Evolutionary conservation across 2,113 vertebrate genomes (phyloP).

Genomic region (Platichthys flesus): DNA sequence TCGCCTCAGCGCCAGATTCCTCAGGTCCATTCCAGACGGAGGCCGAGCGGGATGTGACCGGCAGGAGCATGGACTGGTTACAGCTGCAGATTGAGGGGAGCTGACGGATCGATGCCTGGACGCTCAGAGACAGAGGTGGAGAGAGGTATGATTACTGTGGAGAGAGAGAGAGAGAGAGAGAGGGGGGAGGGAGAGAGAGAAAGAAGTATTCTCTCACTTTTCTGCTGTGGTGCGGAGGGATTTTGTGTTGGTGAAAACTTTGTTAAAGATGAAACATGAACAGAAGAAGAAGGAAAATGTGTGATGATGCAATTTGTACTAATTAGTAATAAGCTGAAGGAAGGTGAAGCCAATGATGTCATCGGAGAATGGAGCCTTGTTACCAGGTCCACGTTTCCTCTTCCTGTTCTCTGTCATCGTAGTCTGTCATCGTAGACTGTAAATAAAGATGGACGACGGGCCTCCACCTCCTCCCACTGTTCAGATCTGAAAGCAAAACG

Average conservation of each 20-base stretch:
- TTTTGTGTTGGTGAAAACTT: not conserved
- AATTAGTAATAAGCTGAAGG: too few relatives aligned
- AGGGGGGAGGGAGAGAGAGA: not conserved
- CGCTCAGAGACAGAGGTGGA: not conserved
- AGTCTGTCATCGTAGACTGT: too few relatives aligned
- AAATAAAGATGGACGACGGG: too few relatives aligned
- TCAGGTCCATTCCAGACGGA: slow-evolving; percentile 68
- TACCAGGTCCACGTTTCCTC: too few relatives aligned
- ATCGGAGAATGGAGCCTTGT: too few relatives aligned
- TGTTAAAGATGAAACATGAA: not conserved
- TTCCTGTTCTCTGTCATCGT: too few relatives aligned
- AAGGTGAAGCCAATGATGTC: too few relatives aligned
- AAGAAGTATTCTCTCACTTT: not conserved
- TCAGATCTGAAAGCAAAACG: too few relatives aligned
- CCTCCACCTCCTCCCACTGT: too few relatives aligned
- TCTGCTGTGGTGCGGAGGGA: not conserved
- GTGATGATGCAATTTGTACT: too few relatives aligned
- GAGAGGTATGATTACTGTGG: too few relatives aligned
- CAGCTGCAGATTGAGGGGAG: slow-evolving; percentile 63
- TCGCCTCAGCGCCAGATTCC: slow-evolving; percentile 65
- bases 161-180: not conserved
- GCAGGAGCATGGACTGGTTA: slow-evolving; percentile 68
- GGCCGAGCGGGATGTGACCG: slow-evolving; percentile 64
- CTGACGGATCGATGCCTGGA: slow-evolving; percentile 60
- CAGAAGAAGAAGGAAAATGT: too few relatives aligned